Evolutionary conservation across 2,888 invertebrate species (phyloP).

Genomic region (Siphonodentalium dalli): DNA sequence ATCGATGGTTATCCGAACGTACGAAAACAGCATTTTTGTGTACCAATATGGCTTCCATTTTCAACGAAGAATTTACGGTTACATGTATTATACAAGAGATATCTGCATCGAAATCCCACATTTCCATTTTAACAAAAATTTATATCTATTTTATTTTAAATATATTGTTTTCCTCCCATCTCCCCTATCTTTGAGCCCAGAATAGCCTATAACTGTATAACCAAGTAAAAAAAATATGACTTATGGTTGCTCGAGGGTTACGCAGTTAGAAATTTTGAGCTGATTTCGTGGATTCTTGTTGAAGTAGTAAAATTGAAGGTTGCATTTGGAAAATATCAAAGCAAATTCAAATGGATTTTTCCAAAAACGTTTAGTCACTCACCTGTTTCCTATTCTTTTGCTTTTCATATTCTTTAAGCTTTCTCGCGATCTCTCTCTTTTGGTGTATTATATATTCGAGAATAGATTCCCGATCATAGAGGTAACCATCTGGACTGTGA

Average conservation of each 20-base stretch:
- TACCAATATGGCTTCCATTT: too few species aligned
- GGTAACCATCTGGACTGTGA: conserved; percentile 80
- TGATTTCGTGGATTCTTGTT: background rate
- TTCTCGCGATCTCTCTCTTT: conserved; percentile 87
- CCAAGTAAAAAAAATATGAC: background rate
- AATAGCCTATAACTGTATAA: too few species aligned
- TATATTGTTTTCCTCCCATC: too few species aligned
- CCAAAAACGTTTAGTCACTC: too few species aligned
- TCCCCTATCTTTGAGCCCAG: too few species aligned
- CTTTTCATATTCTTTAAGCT: conserved; percentile 90
- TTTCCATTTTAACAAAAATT: too few species aligned
- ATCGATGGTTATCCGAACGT: too few species aligned
- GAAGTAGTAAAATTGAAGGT: background rate
- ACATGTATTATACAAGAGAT: too few species aligned
- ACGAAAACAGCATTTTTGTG: too few species aligned
- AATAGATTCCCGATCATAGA: conserved; percentile 97
- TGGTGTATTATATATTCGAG: conserved; percentile 92
- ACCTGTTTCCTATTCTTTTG: conserved; percentile 80
- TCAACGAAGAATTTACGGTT: too few species aligned
- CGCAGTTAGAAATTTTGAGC: background rate
- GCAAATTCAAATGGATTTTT: background rate
- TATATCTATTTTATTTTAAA: too few species aligned
- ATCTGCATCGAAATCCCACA: too few species aligned
- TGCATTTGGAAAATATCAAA: background rate
- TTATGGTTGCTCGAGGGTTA: background rate